Evolutionary conservation across 1,140 invertebrate genomes (phyloP).

Genomic region (Octopus sinensis): DNA sequence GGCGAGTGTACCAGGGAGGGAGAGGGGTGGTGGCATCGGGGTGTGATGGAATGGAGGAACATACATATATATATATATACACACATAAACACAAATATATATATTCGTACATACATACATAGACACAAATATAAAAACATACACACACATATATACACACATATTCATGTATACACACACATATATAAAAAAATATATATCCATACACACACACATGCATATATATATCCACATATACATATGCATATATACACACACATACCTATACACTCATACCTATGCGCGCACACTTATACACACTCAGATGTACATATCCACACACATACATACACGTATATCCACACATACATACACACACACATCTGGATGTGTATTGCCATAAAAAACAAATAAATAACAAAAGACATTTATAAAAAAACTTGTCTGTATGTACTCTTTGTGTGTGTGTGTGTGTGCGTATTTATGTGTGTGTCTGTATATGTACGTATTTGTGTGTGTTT

Average conservation of each 20-base stretch:
- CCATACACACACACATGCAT: neutral
- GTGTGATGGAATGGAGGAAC: too few relatives aligned
- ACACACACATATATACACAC: neutral
- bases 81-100: neutral
- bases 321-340: neutral
- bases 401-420: neutral
- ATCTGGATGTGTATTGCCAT: neutral
- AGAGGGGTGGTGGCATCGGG: too few relatives aligned
- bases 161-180: neutral
- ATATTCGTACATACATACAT: neutral
- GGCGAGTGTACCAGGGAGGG: too few relatives aligned
- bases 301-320: neutral
- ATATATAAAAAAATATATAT: neutral
- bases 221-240: neutral
- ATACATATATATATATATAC: neutral
- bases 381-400: neutral
- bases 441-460: too few relatives aligned
- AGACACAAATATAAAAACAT: neutral
- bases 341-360: neutral
- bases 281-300: neutral
- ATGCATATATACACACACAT: neutral
- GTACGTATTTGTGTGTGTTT: too few relatives aligned
- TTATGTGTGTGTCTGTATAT: too few relatives aligned
- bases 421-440: neutral
- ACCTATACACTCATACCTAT: neutral